phyloP scores from a whole-genome alignment of 2,888 invertebrate genomes.

The Drosophila sordidula region DNA sequence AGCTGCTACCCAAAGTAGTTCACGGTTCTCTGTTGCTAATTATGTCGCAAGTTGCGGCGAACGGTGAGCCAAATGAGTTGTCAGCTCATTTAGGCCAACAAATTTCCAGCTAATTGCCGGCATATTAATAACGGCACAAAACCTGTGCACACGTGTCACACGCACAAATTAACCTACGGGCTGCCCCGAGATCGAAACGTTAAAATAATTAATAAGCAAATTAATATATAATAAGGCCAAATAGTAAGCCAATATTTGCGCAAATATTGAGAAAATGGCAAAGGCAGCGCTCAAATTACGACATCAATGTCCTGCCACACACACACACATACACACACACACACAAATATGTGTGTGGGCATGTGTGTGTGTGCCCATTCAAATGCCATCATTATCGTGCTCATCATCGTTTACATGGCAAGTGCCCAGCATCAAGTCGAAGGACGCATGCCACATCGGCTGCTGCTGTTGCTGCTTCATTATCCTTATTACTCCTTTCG shows the following conservation, averaged over 20 bases:
- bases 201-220: constrained; percentile 72
- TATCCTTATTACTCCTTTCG: constrained; percentile 79
- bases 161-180: constrained; percentile 11
- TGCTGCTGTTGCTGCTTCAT: constrained; percentile 63
- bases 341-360: constrained; percentile 1
- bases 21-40: neutral
- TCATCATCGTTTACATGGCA: constrained; percentile 75
- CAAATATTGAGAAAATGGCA: constrained; percentile 62
- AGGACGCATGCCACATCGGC: constrained; percentile 48
- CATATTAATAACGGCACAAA: constrained; percentile 41
- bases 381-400: constrained; percentile 77
- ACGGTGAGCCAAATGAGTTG: constrained; percentile 4
- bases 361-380: constrained; percentile 56
- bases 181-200: constrained; percentile 29
- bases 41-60: neutral
- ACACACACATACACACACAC: constrained; percentile 2
- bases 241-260: constrained; percentile 74
- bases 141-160: constrained; percentile 36
- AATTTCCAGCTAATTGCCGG: constrained; percentile 44
- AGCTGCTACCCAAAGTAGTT: neutral
- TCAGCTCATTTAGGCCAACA: constrained; percentile 22
- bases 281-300: constrained; percentile 46
- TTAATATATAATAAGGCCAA: constrained; percentile 70
- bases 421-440: constrained; percentile 47
- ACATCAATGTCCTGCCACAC: constrained; percentile 38